Conservation (phyloP, 2,888 invertebrate species). For the Drosophila recens region DNA sequence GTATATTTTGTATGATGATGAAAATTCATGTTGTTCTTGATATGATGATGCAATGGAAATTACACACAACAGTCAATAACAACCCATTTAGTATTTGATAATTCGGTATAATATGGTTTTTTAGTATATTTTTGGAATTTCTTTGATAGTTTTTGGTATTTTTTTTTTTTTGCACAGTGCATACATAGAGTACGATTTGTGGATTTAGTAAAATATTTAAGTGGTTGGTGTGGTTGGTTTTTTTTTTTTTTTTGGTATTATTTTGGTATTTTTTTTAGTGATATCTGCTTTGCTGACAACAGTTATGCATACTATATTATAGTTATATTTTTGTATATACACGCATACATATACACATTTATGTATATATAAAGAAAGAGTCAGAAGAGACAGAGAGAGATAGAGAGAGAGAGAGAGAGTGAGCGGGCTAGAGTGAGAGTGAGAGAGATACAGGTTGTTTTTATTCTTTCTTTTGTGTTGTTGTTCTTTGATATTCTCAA, state of each 20-base stretch:
- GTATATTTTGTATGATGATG: conserved; percentile 16
- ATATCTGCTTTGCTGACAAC: conserved; percentile 34
- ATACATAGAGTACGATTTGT: conserved; percentile 50
- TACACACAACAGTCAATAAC: conserved; percentile 59
- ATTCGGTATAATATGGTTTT: conserved; percentile 1
- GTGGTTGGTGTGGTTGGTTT: conserved; percentile 15
- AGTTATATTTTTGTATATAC: conserved; percentile 17
- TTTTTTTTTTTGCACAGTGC: conserved; percentile 54
- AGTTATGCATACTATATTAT: conserved; percentile 58
- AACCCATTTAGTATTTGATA: conserved; percentile 46
- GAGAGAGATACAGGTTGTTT: conserved; percentile 9
- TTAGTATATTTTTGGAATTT: conserved; percentile 22
- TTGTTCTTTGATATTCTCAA: not conserved
- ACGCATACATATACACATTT: conserved; percentile 24
- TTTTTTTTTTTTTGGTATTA: conserved; percentile 10
- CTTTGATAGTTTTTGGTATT: not conserved
- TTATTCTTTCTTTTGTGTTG: conserved; percentile 4
- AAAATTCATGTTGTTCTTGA: not conserved
- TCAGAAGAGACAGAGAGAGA: conserved; percentile 7
- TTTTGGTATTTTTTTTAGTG: conserved; percentile 13
- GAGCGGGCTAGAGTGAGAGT: conserved; percentile 9
- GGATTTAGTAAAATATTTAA: conserved; percentile 23
- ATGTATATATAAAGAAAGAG: conserved; percentile 19
- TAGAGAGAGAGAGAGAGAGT: conserved; percentile 8
- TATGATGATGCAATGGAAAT: conserved; percentile 29